These are phyloP conservation scores for Zeus faber DNA, from an alignment of 2,113 vertebrate genomes.

Conservation along the genomic window DNA sequence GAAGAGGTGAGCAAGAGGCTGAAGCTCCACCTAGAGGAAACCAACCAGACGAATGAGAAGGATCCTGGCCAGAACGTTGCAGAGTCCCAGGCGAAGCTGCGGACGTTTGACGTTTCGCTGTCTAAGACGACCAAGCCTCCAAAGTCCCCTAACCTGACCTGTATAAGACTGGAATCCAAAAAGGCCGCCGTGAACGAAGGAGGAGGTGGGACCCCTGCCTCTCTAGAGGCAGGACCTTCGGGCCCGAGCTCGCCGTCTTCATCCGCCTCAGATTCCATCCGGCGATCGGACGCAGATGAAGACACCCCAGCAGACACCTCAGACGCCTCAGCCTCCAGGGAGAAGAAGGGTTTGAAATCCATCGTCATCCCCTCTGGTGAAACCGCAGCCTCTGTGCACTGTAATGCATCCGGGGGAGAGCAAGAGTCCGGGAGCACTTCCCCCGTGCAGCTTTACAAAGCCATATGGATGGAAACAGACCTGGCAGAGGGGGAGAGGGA, in stretches of 20 bases:
- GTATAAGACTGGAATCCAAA: constrained; percentile 45
- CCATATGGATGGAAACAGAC: constrained; percentile 73
- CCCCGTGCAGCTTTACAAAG: constrained; percentile 55
- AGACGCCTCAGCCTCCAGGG: constrained; percentile 17
- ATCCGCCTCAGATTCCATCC: constrained; percentile 21
- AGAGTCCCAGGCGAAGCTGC: constrained; percentile 6
- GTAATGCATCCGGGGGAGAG: constrained; percentile 25
- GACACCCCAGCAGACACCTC: constrained; percentile 6
- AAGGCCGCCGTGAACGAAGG: constrained; percentile 48
- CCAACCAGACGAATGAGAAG: constrained; percentile 6
- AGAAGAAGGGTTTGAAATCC: constrained; percentile 24
- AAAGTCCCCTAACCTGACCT: constrained; percentile 45
- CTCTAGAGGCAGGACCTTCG: constrained; percentile 52
- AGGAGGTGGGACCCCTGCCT: constrained; percentile 38
- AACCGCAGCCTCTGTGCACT: not conserved
- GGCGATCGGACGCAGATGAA: constrained; percentile 3
- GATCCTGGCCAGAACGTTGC: not conserved
- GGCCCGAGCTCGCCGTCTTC: constrained; percentile 28
- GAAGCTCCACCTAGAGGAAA: constrained; percentile 57
- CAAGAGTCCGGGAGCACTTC: constrained; percentile 29
- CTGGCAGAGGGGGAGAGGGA: constrained; percentile 57
- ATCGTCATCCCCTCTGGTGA: constrained; percentile 20
- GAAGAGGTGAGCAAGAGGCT: constrained; percentile 65
- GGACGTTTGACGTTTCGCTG: constrained; percentile 27
- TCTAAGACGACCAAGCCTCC: constrained; percentile 19